Evolutionary conservation across 1,140 invertebrate species (phyloP), one percentile per base, ranked within the genome.

Genomic region (Papilio glaucus): DNA sequence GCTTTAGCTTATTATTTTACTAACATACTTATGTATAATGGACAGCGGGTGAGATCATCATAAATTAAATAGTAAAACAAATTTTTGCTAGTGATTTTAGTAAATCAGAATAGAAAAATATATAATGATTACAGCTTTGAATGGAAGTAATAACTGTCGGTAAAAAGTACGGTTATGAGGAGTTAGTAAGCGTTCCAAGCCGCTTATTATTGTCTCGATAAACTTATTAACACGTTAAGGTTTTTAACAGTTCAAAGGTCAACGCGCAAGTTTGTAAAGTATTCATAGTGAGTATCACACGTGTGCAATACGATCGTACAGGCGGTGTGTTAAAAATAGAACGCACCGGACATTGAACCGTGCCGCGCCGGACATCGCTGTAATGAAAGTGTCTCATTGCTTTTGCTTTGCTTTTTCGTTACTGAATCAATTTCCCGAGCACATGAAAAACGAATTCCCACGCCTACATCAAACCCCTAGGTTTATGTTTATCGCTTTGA

Each of bases 261-360:
- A 80, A 60, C 78, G 75, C 77, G 69, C 77, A 77, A 9, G 67
- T 41, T 75, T 61, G 76, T 60, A 76, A 71, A 69, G 67, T 72
- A 42, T 69, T 63, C 61, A 89, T 90, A 87, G 87, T 90, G 83
- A 45, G 73, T 80, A 81, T 73, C 60, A 74, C 72, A 81, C 74
- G 79, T 87, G 87, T 87, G 81, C 81, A 83, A 67, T 76, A 33
- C 13, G 13, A 76, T 78, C 75, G 69, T 72, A 76, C 63, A 67
- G 74, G 73, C 73, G 75, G 78, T 75, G 76, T 71, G 82, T 84
- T 90, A 90, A 88, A 89, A 86, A 90, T 90, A 90, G 86, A 84
- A 68, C 61, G 73, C 68, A 80, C 84, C 87, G 88, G 86, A 89
- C 88, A 87, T 90, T 90, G 88, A 90, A 90, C 88, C 78, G 84